A percentile compares a stretch with the other conserved stretches of the same genome.
These are phyloP conservation scores for Lasiommata megera DNA, from an alignment of 2,888 invertebrate species.

Conservation along the genomic window DNA sequence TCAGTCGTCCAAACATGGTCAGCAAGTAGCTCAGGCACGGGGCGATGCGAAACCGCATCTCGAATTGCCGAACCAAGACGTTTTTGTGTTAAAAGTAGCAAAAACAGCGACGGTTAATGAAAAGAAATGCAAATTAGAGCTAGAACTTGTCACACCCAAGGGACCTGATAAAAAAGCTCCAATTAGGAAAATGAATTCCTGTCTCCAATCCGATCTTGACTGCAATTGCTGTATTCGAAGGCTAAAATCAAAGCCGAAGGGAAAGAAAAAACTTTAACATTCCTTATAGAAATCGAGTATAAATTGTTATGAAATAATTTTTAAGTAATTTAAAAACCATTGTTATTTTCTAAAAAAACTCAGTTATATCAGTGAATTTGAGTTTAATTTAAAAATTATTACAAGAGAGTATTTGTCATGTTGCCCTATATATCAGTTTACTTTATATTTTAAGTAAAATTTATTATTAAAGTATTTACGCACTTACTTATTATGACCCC, in stretches of 20 bases:
- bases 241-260: slow-evolving; percentile 43
- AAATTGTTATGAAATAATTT: no score
- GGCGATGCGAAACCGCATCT: slow-evolving; percentile 53
- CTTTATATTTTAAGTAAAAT: no score
- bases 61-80: slow-evolving; percentile 77
- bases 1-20: slow-evolving; percentile 58
- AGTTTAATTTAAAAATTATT: no score
- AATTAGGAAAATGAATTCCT: slow-evolving; percentile 55
- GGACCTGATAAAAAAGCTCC: slow-evolving; percentile 80
- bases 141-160: slow-evolving; percentile 85
- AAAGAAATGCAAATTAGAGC: slow-evolving; percentile 83
- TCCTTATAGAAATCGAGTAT: neutral
- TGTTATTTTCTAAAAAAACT: no score
- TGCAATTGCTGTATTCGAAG: slow-evolving; percentile 57
- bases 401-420: no score
- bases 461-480: no score
- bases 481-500: no score
- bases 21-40: slow-evolving; percentile 49
- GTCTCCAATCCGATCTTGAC: slow-evolving; percentile 62
- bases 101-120: slow-evolving; percentile 84
- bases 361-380: no score
- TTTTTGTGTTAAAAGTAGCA: slow-evolving; percentile 84
- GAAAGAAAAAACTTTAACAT: slow-evolving; percentile 37
- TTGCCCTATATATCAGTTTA: no score
- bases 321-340: no score